phyloP scores from a whole-genome alignment of 2,113 vertebrate genomes.

The Tricholaema leucomelas region DNA sequence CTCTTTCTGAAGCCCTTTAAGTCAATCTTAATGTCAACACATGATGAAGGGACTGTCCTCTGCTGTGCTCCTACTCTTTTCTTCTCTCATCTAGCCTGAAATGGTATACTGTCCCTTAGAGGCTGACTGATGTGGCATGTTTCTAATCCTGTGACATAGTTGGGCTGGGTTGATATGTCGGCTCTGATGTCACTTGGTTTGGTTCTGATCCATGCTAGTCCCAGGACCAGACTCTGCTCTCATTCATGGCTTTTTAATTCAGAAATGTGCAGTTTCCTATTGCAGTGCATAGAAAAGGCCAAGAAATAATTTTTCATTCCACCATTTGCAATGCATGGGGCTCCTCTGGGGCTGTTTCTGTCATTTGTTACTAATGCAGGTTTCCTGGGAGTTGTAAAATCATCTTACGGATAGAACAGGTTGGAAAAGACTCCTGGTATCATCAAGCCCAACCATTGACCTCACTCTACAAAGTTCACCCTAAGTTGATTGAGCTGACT shows the following conservation, averaged over 20 bases:
- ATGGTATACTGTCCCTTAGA: background rate
- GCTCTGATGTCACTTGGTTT: background rate
- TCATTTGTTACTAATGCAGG: background rate
- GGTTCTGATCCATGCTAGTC: background rate
- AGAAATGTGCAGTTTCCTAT: background rate
- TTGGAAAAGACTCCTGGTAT: background rate
- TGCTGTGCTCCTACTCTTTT: fast-evolving
- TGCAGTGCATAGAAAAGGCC: background rate
- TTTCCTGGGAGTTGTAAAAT: background rate
- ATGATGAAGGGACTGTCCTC: background rate
- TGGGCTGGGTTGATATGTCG: fast-evolving
- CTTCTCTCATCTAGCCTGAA: background rate
- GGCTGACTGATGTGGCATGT: background rate
- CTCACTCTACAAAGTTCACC: no score
- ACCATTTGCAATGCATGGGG: background rate
- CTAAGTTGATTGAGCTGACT: background rate
- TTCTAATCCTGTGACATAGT: background rate
- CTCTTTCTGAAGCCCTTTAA: background rate
- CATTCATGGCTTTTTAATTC: background rate
- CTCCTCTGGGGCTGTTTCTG: background rate
- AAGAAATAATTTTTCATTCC: background rate
- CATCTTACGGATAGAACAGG: background rate
- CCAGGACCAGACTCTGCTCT: background rate
- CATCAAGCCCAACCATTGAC: no score
- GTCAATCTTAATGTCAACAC: background rate